Conservation (phyloP, 2,888 invertebrate genomes). For the Lycaena phlaeas region DNA sequence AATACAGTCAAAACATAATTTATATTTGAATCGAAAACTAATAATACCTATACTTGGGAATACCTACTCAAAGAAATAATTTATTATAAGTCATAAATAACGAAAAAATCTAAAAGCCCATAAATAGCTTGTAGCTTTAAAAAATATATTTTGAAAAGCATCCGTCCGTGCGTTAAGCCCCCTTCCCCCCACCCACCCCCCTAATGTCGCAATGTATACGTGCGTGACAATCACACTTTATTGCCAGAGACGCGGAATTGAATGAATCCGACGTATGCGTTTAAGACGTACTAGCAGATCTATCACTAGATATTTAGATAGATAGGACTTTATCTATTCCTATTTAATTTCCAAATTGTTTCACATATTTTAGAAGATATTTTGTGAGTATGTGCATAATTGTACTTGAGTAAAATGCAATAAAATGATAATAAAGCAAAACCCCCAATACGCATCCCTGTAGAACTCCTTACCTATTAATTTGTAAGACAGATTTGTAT, state of each 20-base stretch:
- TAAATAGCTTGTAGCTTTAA: constrained; percentile 17
- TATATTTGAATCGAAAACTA: no score
- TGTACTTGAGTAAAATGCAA: no score
- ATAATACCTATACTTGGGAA: no score
- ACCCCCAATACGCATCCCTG: no score
- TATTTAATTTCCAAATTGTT: background rate
- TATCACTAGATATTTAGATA: background rate
- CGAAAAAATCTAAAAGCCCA: constrained; percentile 6
- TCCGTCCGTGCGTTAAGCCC: constrained; percentile 44
- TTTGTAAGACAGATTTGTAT: no score
- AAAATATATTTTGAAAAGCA: constrained; percentile 44
- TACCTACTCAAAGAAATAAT: background rate
- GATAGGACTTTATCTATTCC: background rate
- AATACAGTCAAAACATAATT: no score
- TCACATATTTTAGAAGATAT: no score
- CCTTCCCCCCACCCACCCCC: constrained; percentile 12
- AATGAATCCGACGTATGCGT: constrained; percentile 29
- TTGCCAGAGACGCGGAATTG: constrained; percentile 53
- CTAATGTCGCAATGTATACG: constrained; percentile 50
- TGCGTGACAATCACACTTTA: constrained; percentile 70
- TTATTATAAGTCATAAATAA: constrained; percentile 2
- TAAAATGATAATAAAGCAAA: no score
- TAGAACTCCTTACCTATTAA: no score
- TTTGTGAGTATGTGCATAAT: no score
- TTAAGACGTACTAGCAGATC: no score